Percentiles rank a stretch among this genome's conserved stretches.
Conservation (phyloP, 2,888 invertebrate species). For the Heliconius cydno region DNA sequence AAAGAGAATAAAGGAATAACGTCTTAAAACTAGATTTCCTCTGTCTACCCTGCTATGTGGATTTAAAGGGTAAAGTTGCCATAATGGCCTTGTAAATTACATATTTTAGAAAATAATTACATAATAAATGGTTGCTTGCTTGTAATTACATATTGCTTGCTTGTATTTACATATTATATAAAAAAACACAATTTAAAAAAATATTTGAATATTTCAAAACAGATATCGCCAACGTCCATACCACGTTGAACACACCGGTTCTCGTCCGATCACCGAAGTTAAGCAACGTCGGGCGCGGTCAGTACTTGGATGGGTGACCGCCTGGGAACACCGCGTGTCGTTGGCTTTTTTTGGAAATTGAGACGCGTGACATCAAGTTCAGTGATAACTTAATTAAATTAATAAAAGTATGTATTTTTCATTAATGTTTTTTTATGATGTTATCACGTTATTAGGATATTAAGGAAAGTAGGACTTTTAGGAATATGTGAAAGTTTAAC, state of each 20-base stretch:
- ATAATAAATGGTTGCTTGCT: too few relatives aligned
- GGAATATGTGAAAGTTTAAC: too few relatives aligned
- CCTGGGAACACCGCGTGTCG: slow-evolving; percentile 61
- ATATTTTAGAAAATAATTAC: neutral
- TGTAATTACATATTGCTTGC: too few relatives aligned
- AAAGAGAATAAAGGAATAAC: neutral
- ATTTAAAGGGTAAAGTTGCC: neutral
- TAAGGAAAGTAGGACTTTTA: too few relatives aligned
- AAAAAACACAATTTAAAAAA: neutral
- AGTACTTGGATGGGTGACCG: slow-evolving; percentile 77
- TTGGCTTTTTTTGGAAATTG: slow-evolving; percentile 25
- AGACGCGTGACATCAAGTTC: too few relatives aligned
- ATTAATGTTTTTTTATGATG: too few relatives aligned
- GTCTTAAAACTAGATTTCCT: neutral
- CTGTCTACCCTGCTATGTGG: neutral
- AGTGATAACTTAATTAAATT: too few relatives aligned
- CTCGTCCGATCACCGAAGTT: slow-evolving; percentile 80
- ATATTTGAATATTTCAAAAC: neutral
- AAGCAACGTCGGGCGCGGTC: slow-evolving; percentile 77
- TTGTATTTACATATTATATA: neutral
- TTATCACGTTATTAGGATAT: too few relatives aligned
- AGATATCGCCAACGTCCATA: slow-evolving; percentile 64
- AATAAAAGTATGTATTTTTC: too few relatives aligned
- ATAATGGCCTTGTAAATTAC: too few relatives aligned
- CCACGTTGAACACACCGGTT: slow-evolving; percentile 75